A percentile compares a stretch with the other conserved stretches of the same genome.
Evolutionary conservation across 2,113 vertebrate genomes (phyloP).

Genomic region (Monopterus albus): DNA sequence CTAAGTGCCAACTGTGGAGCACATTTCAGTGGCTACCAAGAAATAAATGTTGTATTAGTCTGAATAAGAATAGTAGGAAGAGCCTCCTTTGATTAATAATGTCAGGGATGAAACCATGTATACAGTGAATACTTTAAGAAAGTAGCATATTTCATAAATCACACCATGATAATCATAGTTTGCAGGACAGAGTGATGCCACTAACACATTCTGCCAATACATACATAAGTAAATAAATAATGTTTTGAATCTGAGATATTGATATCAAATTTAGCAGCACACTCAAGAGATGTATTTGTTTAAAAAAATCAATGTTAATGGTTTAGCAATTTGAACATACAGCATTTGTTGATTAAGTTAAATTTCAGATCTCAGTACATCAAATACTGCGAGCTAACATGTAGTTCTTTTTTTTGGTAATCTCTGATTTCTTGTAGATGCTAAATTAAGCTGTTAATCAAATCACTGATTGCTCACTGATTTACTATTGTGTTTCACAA

Average conservation of each 20-base stretch:
- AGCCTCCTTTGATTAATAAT: not conserved
- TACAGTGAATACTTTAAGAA: not conserved
- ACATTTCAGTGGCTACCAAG: not conserved
- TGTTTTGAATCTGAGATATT: not conserved
- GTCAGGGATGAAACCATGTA: not conserved
- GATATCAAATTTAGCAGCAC: not conserved
- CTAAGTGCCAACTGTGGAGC: not conserved
- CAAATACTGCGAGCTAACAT: not conserved
- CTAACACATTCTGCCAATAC: not conserved
- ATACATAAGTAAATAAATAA: not conserved
- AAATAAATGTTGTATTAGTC: not conserved
- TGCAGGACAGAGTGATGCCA: not conserved
- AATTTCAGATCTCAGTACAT: slow-evolving; percentile 8
- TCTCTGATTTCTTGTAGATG: slow-evolving; percentile 39
- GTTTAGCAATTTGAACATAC: not conserved
- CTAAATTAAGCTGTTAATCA: slow-evolving; percentile 65
- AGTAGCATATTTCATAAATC: slow-evolving; percentile 18
- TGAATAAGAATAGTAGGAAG: not conserved
- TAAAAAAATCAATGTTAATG: not conserved
- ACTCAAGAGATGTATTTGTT: not conserved
- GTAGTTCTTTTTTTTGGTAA: not conserved
- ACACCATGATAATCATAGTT: not conserved
- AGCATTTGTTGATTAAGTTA: slow-evolving; percentile 12
- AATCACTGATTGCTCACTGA: slow-evolving; percentile 71
- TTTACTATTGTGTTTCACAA: slow-evolving; percentile 70